Conservation (phyloP, 2,888 invertebrate genomes). For the Xanthorhoe designata region DNA sequence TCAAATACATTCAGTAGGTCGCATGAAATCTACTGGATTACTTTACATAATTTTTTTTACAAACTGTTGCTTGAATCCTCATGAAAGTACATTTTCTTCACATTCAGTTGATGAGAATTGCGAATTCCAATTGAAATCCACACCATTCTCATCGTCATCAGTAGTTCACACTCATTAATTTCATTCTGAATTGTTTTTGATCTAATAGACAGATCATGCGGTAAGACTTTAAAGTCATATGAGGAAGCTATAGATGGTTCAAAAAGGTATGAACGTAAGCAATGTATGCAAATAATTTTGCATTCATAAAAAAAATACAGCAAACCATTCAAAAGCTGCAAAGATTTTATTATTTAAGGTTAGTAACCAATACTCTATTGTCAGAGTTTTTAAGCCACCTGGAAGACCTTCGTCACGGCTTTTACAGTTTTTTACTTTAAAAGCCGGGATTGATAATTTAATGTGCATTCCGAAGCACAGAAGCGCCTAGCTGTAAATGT, state of each 20-base stretch:
- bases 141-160: conserved; percentile 26
- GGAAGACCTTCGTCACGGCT: too few species aligned
- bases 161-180: conserved; percentile 30
- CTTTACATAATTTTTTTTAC: too few species aligned
- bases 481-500: too few species aligned
- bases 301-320: not conserved
- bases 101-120: not conserved
- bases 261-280: not conserved
- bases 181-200: conserved; percentile 21
- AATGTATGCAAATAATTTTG: not conserved
- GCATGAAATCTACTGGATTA: too few species aligned
- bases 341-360: too few species aligned
- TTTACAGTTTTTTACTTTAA: too few species aligned
- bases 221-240: conserved; percentile 9
- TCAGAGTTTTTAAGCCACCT: too few species aligned
- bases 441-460: too few species aligned
- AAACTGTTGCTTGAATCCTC: not conserved
- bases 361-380: too few species aligned
- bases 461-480: too few species aligned
- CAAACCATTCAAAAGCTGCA: too few species aligned
- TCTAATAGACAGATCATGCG: conserved; percentile 26
- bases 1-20: too few species aligned
- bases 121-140: conserved; percentile 21
- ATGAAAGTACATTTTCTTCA: not conserved
- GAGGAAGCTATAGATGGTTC: conserved; percentile 3